Evolutionary conservation across 2,113 vertebrate genomes (phyloP).

Genomic region (Calonectris borealis): DNA sequence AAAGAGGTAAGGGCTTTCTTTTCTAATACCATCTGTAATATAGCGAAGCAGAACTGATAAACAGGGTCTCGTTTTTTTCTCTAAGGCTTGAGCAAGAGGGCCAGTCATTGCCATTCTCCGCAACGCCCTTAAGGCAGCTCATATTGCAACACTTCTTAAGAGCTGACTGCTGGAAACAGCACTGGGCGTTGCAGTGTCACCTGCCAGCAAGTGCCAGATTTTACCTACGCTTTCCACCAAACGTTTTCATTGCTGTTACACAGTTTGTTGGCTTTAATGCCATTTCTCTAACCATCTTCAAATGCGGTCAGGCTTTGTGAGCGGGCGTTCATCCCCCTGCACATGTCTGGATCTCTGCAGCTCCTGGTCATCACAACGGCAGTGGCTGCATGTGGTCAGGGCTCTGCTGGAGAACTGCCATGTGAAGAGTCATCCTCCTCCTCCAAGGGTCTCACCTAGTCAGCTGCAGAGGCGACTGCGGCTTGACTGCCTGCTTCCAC

Average conservation of each 20-base stretch:
- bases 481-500: neutral
- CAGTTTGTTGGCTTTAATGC: neutral
- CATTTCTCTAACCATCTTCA: neutral
- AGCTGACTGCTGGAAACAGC: neutral
- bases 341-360: neutral
- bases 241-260: neutral
- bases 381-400: fast-evolving
- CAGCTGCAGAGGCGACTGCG: neutral
- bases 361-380: fast-evolving
- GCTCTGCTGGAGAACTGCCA: neutral
- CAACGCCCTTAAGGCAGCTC: neutral
- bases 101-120: fast-evolving
- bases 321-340: fast-evolving
- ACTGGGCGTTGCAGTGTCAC: fast-evolving
- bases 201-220: neutral
- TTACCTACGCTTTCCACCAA: neutral
- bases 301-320: neutral
- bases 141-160: neutral
- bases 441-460: neutral
- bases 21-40: neutral
- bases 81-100: neutral
- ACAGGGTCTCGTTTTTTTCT: neutral
- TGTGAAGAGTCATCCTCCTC: fast-evolving
- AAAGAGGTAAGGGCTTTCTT: neutral
- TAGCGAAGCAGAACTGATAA: neutral